Percentiles rank a stretch among this genome's conserved stretches.
Conservation (phyloP, 2,888 invertebrate genomes). For the Koerneria pararmatus region DNA sequence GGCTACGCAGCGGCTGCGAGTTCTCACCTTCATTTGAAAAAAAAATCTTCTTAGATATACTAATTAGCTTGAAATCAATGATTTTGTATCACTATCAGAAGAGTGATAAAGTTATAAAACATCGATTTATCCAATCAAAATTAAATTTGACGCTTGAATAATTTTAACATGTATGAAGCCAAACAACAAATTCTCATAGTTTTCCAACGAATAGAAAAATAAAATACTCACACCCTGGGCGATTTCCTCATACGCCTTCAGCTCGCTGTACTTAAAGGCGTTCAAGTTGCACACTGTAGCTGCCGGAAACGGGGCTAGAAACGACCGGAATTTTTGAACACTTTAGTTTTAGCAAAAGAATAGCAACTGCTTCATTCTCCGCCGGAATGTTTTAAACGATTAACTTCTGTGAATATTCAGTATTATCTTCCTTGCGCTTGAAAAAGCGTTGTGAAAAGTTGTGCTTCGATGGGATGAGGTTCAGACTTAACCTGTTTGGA, state of each 20-base stretch:
- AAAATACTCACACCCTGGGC: constrained; percentile 42
- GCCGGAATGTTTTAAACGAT: no score
- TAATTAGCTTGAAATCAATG: background rate
- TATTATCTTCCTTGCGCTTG: background rate
- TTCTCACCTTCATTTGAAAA: no score
- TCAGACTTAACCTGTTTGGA: background rate
- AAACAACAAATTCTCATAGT: no score
- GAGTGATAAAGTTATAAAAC: no score
- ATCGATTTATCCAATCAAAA: no score
- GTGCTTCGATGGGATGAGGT: background rate
- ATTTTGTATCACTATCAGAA: background rate
- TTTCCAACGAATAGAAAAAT: background rate
- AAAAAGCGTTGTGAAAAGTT: background rate
- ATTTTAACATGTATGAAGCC: no score
- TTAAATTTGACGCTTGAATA: no score
- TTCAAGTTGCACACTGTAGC: constrained; percentile 56
- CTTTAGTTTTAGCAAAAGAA: background rate
- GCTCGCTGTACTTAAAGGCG: constrained; percentile 52
- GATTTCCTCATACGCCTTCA: constrained; percentile 52
- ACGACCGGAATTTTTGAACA: background rate
- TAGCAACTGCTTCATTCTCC: no score
- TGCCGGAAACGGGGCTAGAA: constrained; percentile 50
- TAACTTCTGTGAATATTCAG: no score
- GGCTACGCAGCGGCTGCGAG: no score
- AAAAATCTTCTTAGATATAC: background rate